Base-by-base conservation (phyloP, 2,797 vertebrate genomes). In the Clarias fuscus region DNA sequence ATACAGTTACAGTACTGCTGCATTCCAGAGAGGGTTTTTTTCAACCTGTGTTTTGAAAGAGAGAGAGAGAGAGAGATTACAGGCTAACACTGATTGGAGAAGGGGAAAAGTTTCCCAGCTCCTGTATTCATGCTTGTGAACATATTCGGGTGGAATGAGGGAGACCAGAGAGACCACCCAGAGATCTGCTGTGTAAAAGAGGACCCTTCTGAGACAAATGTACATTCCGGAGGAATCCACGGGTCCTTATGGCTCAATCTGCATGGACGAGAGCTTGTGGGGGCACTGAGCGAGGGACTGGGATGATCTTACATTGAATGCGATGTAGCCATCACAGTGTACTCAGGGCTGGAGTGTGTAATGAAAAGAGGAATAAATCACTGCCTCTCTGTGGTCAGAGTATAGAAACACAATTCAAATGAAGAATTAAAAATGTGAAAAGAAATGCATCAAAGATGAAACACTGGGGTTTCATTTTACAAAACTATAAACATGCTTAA, bases 21-120 rank as follows among this genome's bases (percentile, higher is more conserved):
- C 87, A 88, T 90, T 88, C 86, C 76, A 68, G 13, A 82, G 30
- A 82, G 18, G 18, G 59, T 62, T 73, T 84, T 43, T 62, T 64
- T 78, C 71, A 30, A 64, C 22, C 58, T 70, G 59, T 27, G 58
- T 43, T 80, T 80, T 37, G 64, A n/a, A 64, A 18, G 18, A 17
- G 78, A 80, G 15, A 62, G 20, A 40, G 33, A n/a, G 10, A 73
- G 59, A 64, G 64, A 84, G 53, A 75, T 2, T 61, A 43, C 20
- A 72, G 78, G 24, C 7, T 76, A 10, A 5, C 43, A 40, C 40
- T 8, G 33, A 33, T 56, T 84, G 33, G 67, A 22, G 30, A 89
- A 30, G 56, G 17, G 59, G 20, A 65, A 73, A 20, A 72, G 64
- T 30, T 40, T 40, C 18, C 15, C 24, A 58, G 7, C 27, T 37